Evolutionary conservation across 2,113 vertebrate genomes (phyloP).

Genomic region (Garra rufa): DNA sequence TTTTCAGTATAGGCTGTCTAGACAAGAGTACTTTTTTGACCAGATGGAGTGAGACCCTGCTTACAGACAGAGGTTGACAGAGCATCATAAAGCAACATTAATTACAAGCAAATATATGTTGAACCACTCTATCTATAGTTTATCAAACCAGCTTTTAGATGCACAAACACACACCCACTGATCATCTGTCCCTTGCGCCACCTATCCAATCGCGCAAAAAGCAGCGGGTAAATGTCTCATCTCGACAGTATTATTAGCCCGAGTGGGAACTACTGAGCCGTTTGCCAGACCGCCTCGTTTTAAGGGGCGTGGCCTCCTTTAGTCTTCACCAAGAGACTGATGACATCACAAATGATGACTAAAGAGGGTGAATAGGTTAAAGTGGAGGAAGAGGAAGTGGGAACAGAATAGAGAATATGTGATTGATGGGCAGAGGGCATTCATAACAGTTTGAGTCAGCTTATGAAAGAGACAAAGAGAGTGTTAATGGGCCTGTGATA

Average conservation of each 20-base stretch:
- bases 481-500: slow-evolving; percentile 12
- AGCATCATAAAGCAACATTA: neutral
- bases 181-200: slow-evolving; percentile 53
- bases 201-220: neutral
- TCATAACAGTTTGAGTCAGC: slow-evolving; percentile 2
- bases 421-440: neutral
- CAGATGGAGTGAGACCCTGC: neutral
- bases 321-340: neutral
- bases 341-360: slow-evolving; percentile 31
- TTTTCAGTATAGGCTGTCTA: slow-evolving; percentile 6
- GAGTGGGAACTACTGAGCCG: neutral
- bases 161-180: slow-evolving; percentile 31
- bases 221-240: slow-evolving; percentile 1
- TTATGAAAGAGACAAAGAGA: slow-evolving; percentile 2
- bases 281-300: slow-evolving; percentile 17
- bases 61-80: neutral
- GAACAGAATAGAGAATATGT: neutral
- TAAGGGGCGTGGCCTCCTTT: slow-evolving; percentile 11
- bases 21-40: neutral
- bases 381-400: slow-evolving; percentile 56
- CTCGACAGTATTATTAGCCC: slow-evolving; percentile 4
- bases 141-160: slow-evolving; percentile 16
- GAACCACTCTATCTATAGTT: neutral
- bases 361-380: neutral
- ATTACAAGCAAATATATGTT: neutral